phyloP scores from a whole-genome alignment of 2,797 vertebrate species.

The Tenualosa thibaudeaui region DNA sequence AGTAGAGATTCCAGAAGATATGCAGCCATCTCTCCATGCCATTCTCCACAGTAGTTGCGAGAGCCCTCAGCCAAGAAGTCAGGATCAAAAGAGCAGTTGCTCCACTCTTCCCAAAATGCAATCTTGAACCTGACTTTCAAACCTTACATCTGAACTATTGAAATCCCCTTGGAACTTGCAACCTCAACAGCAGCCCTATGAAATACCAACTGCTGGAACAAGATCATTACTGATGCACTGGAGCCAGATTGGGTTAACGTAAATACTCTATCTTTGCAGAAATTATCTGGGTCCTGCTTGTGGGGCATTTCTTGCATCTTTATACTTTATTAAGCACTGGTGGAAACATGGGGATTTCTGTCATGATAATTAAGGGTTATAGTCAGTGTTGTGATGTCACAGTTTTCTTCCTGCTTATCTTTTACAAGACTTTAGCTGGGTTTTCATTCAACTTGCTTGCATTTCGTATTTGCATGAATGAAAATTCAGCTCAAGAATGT shows the following conservation, averaged over 20 bases:
- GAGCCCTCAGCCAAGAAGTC: slow-evolving; percentile 5
- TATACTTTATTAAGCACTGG: not conserved
- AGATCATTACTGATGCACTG: not conserved
- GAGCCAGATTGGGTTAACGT: not conserved
- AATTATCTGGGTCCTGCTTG: not conserved
- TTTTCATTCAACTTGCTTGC: not conserved
- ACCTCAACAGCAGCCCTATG: not conserved
- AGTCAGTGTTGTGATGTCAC: not conserved
- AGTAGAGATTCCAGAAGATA: slow-evolving; percentile 9
- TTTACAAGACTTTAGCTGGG: not conserved
- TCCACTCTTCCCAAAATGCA: not conserved
- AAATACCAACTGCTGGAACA: not conserved
- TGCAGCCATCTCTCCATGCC: not conserved
- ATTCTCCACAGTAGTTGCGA: slow-evolving; percentile 23
- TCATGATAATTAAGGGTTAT: not conserved
- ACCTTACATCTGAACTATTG: not conserved
- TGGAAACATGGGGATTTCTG: not conserved
- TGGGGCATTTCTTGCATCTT: not conserved
- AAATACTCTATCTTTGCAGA: not conserved
- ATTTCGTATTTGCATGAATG: no score
- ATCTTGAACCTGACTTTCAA: not conserved
- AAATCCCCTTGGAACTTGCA: not conserved
- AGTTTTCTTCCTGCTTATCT: not conserved
- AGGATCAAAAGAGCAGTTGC: slow-evolving; percentile 7
- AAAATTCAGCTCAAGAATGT: no score